Evolutionary conservation across 2,113 vertebrate species (phyloP), one percentile per base, ranked within the genome.

Genomic region (Spermophilus dauricus): DNA sequence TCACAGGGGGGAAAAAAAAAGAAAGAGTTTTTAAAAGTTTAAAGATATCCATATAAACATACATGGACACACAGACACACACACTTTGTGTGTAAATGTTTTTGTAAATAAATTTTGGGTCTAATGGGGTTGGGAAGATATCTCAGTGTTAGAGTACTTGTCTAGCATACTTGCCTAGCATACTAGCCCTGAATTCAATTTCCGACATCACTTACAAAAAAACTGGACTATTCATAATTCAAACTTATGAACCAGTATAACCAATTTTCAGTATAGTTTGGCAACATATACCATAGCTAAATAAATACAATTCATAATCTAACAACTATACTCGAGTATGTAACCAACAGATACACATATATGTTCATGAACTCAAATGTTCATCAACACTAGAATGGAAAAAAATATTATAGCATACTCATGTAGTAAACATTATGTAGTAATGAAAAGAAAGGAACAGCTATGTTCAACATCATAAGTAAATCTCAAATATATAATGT

Each of bases 381-480:
- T 67, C 34, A 73, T 56, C 53, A 92, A 87, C 12, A 75, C 17
- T n/a, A 37, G 37, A 87, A 92, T 9, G 30, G n/a, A 94, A 92
- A 95, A 45, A 86, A 95, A 82, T 58, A 48, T 58, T 67, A 75
- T 17, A 32, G 39, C 56, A 75, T 48, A 82, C 65, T 81, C 39
- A 80, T n/a, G 67, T 45, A 92, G 22, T 67, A 39, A 82, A 53
- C 75, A 67, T 48, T 75, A 10, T 67, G 69, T 1, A 80, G 42
- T 51, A 86, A 58, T 34, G 73, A 42, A 95, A 90, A 94, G 22
- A 92, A 84, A 76, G 82, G 20, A 78, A 75, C 11, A 67, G 67
- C 56, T 92, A 75, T 0, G 56, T 3, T 87, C 14, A 65, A 73
- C 13, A 48, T 51, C 2, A 28, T 61, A 82, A 80, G 42, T 42